These are phyloP conservation scores for Psylliodes chrysocephalus DNA, from an alignment of 2,888 invertebrate genomes.

Conservation along the genomic window DNA sequence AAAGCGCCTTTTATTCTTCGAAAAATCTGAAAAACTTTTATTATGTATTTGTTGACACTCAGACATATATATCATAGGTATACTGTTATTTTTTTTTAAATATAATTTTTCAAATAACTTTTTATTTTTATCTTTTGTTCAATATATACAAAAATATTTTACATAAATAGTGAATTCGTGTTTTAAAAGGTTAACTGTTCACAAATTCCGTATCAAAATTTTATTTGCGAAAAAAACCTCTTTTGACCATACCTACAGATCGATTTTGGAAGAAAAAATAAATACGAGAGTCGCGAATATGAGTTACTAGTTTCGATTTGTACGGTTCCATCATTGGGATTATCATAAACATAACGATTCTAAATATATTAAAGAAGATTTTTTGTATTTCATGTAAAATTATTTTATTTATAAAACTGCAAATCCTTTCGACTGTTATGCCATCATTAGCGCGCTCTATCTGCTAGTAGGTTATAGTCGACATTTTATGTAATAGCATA, in stretches of 20 bases:
- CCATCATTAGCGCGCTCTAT: too few species aligned
- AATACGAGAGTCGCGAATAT: too few species aligned
- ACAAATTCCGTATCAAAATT: constrained; percentile 39
- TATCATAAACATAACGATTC: too few species aligned
- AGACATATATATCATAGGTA: constrained; percentile 32
- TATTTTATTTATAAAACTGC: too few species aligned
- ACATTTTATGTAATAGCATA: too few species aligned
- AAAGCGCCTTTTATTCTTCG: constrained; percentile 21
- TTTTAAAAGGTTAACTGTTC: constrained; percentile 24
- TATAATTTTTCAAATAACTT: constrained; percentile 22
- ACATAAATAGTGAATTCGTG: constrained; percentile 40
- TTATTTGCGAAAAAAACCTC: constrained; percentile 11
- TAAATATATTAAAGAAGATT: too few species aligned
- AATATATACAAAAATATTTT: constrained; percentile 45
- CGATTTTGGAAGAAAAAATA: neutral
- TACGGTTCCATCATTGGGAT: too few species aligned
- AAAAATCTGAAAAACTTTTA: constrained; percentile 21
- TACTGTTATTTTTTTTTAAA: constrained; percentile 26
- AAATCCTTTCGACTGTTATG: too few species aligned
- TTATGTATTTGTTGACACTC: constrained; percentile 26
- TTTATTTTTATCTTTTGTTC: constrained; percentile 34
- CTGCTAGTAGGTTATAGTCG: too few species aligned
- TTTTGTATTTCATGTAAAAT: too few species aligned
- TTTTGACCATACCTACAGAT: neutral
- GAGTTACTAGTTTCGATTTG: too few species aligned